Percentiles rank a stretch among this genome's conserved stretches.
Evolutionary conservation across 2,797 vertebrate species (phyloP).

Genomic region (Manis pentadactyla): DNA sequence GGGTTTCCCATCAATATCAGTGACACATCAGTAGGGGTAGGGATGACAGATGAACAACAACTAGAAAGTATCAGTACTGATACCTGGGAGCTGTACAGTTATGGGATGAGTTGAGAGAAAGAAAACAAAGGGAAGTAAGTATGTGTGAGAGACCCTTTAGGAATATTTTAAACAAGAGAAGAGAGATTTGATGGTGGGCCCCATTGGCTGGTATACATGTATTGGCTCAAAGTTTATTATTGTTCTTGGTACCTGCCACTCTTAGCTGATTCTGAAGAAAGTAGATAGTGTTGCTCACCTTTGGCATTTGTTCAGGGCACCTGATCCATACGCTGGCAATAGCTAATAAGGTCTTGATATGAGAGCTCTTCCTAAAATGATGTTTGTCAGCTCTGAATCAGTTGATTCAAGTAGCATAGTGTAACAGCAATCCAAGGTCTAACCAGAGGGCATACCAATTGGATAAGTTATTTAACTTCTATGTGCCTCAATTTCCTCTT

Average conservation of each 20-base stretch:
- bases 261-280: neutral
- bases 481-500: neutral
- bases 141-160: neutral
- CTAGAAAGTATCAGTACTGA: neutral
- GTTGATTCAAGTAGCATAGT: neutral
- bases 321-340: neutral
- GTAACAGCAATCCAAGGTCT: neutral
- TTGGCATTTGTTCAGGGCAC: neutral
- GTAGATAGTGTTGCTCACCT: neutral
- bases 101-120: neutral
- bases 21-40: neutral
- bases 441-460: neutral
- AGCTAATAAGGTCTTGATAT: conserved; percentile 9
- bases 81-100: neutral
- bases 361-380: conserved; percentile 2
- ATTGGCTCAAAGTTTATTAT: neutral
- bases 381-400: neutral
- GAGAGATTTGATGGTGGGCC: neutral
- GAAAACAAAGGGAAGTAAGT: neutral
- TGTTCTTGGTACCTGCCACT: neutral
- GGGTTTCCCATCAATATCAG: neutral
- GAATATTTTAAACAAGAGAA: neutral
- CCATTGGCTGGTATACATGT: neutral
- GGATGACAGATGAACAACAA: neutral
- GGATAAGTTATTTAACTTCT: conserved; percentile 6